Evolutionary conservation across 2,888 invertebrate species (phyloP).

Genomic region (Diaperis boleti): DNA sequence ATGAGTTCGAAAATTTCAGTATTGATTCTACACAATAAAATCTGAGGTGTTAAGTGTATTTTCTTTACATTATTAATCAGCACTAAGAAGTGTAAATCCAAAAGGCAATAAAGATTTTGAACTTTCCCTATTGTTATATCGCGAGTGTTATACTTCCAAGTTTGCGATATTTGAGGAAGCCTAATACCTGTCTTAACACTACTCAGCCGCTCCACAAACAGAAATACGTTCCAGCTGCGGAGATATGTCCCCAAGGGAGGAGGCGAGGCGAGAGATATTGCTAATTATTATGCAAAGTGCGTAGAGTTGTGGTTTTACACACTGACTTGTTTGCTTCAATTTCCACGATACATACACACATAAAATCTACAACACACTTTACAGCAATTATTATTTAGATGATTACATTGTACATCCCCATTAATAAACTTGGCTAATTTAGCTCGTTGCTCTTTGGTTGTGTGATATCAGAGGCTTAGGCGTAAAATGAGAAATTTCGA

Average conservation of each 20-base stretch:
- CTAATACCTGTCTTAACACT: constrained; percentile 55
- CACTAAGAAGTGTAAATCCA: too few relatives aligned
- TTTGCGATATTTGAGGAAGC: constrained; percentile 30
- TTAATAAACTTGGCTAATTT: constrained; percentile 15
- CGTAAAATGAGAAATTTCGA: constrained; percentile 42
- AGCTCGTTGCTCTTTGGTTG: constrained; percentile 20
- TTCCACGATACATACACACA: constrained; percentile 46
- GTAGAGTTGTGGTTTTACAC: constrained; percentile 54
- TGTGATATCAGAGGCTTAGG: constrained; percentile 42
- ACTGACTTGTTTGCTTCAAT: constrained; percentile 53
- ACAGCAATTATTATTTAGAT: constrained; percentile 36
- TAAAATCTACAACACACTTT: constrained; percentile 39
- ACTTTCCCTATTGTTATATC: too few relatives aligned
- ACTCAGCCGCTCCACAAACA: constrained; percentile 48
- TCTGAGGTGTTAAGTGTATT: too few relatives aligned
- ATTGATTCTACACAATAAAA: too few relatives aligned
- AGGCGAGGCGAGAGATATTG: constrained; percentile 53
- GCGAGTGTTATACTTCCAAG: constrained; percentile 33
- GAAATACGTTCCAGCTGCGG: constrained; percentile 52
- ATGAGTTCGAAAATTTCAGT: too few relatives aligned
- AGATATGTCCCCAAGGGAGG: constrained; percentile 52
- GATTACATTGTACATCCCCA: constrained; percentile 23
- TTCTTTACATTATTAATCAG: too few relatives aligned
- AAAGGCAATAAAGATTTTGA: too few relatives aligned
- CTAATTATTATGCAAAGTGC: constrained; percentile 58